Base-by-base conservation (phyloP, 2,113 vertebrate genomes). In the Nerophis ophidion region DNA sequence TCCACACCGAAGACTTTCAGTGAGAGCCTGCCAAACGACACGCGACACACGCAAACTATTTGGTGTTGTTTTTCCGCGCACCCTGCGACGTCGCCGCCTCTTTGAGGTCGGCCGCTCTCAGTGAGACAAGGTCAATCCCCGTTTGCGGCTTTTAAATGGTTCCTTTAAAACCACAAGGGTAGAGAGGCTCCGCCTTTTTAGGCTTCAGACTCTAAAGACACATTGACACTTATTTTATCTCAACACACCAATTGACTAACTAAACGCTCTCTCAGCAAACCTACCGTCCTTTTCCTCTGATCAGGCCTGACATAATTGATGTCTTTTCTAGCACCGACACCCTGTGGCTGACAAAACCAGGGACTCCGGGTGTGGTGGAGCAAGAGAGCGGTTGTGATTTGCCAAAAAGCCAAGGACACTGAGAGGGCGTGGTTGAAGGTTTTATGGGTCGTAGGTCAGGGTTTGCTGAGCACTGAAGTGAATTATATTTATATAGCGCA, bases 291-390 rank as follows among this genome's bases (percentile, higher is more conserved):
- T 70, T 16, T 59, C 35, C 33, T 52, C 57, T 58, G 51, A 45
- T 45, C 48, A 57, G 66, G 64, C 59, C 67, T 79, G 71, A 65
- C 66, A 65, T 52, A 61, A 55, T 40, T 72, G 15, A 64, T 72
- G 59, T 63, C 69, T 60, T 64, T 63, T 50, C 52, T 52, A 48
- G 49, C 19, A 13, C 60, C 68, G 71, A 71, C 71, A 68, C 70
- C 68, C 70, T 6, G 11, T 52, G 40, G 54, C 64, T 61, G 52
- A 35, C 26, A 26, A 26, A 79, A 81, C 75, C 66, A 72, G 68
- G 48, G 54, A 49, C 60, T 72, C 36, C 56, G 57, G 86, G 76
- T 83, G 87, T 90, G 88, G 84, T 76, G 44, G 46, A 65, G 63
- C 26, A 44, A 74, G 56, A 74, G 54, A 62, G 68, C 81, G 74